These are phyloP conservation scores for Gulo gulo DNA, from an alignment of 2,113 vertebrate genomes.

Conservation along the genomic window DNA sequence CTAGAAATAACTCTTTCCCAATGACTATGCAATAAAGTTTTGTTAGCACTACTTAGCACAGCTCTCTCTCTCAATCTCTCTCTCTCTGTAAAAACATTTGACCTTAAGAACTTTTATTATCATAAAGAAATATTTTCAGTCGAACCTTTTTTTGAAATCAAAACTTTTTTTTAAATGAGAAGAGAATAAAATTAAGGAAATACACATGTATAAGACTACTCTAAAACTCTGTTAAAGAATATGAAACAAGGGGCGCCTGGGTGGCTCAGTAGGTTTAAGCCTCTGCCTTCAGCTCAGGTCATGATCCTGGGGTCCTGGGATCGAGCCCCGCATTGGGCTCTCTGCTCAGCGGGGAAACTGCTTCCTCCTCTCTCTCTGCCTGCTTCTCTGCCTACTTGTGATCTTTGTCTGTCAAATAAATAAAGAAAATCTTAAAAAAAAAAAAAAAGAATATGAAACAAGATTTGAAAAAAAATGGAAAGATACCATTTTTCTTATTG, in stretches of 20 bases:
- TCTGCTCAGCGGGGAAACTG: too few species aligned
- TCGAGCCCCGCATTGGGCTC: accelerated
- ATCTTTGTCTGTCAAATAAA: too few species aligned
- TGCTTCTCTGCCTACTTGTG: too few species aligned
- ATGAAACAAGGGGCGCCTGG: background rate
- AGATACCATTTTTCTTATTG: background rate
- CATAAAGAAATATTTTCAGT: background rate
- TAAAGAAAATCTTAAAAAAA: too few species aligned
- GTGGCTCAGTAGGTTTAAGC: too few species aligned
- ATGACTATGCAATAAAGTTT: background rate
- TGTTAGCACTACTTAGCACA: background rate
- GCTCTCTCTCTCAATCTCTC: background rate
- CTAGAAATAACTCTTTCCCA: background rate
- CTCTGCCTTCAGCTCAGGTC: too few species aligned
- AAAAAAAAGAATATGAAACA: background rate
- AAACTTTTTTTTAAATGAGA: background rate
- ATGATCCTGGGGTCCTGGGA: too few species aligned
- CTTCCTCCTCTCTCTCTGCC: too few species aligned
- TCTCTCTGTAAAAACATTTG: background rate
- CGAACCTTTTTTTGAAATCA: background rate
- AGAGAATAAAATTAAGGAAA: background rate
- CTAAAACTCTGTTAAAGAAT: background rate
- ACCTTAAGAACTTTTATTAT: background rate
- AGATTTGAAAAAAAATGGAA: background rate
- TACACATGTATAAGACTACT: background rate